Percentiles rank a stretch among this genome's conserved stretches.
Evolutionary conservation across 2,797 vertebrate genomes (phyloP).

Genomic region (Fringilla coelebs): DNA sequence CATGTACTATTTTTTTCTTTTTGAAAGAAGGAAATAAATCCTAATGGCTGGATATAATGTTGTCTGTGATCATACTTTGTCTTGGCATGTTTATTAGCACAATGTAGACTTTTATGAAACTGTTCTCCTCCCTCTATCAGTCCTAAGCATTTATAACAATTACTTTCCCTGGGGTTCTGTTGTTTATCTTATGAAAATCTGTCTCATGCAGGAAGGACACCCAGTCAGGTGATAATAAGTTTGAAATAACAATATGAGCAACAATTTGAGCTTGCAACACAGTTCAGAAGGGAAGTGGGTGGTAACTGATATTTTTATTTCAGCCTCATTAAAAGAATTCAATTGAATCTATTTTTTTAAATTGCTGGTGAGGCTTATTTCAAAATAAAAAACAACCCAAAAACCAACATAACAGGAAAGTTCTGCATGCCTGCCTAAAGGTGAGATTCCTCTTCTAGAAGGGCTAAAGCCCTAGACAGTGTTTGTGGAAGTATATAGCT

Average conservation of each 20-base stretch:
- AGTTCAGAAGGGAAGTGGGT: slow-evolving; percentile 1
- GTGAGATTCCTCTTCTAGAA: background rate
- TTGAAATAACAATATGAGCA: background rate
- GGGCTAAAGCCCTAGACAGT: background rate
- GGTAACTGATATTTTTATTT: slow-evolving; percentile 11
- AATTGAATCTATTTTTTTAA: background rate
- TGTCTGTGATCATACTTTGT: background rate
- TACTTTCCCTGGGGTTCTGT: background rate
- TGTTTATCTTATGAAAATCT: background rate
- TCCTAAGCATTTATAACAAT: background rate
- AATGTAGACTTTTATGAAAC: background rate
- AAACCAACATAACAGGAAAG: background rate
- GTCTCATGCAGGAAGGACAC: background rate
- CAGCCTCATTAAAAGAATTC: background rate
- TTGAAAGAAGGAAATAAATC: slow-evolving; percentile 4
- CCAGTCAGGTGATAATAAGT: background rate
- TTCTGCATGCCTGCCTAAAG: background rate
- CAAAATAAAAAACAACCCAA: background rate
- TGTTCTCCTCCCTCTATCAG: background rate
- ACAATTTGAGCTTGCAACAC: background rate
- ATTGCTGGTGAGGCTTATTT: background rate
- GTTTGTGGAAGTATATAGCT: background rate
- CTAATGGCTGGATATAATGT: background rate
- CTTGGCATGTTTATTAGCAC: slow-evolving; percentile 20
- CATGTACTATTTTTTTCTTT: background rate